Base-by-base conservation (phyloP, 2,113 vertebrate species). In the Pleuronectes platessa region DNA sequence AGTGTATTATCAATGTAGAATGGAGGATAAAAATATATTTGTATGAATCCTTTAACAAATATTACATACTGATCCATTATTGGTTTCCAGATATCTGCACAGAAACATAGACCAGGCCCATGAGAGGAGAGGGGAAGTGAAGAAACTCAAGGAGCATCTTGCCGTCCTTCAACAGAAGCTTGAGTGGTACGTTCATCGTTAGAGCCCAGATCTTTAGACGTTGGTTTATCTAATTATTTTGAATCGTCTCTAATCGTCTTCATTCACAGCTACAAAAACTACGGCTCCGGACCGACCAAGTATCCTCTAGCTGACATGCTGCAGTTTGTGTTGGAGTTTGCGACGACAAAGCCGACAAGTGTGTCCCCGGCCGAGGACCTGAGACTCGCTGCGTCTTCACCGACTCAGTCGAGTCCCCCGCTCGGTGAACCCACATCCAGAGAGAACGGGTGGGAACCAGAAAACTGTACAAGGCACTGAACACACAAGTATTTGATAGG, bases 221-320 rank as follows among this genome's bases (percentile, higher is more conserved):
- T 73, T 11, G 3, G 27, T 49, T n/a, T 21, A 9, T 20, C 8
- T 21, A 0, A 27, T 54, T 51, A 15, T 12, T 2, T 17, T 24
- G 24, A 6, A 71, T 23, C 18, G 4, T 56, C 14, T 60, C 18
- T 56, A 12, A 13, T 56, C 31, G 1, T 55, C 14, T 76, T 24
- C 20, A 11, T 62, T 67, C 5, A 1, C 70, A 99, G 98, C 87
- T 99, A 98, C 80, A 95, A 95, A 90, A 95, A 95, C 37, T 99
- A 96, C 0, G 98, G 98, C 88, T 99, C 97, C 0, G 97, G 97
- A 18, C 93, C 95, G 0, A 74, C 88, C 27, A 96, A 95, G 72
- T 98, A 97, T 26, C 97, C 97, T 0, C 94, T 99, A 27, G 95
- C 95, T 0, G 97, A 99, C 85, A 97, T 99, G 96, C 83, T 99